Evolutionary conservation across 2,797 vertebrate genomes (phyloP), one percentile per base, ranked within the genome.

Genomic region (Atherinosoma microstoma): DNA sequence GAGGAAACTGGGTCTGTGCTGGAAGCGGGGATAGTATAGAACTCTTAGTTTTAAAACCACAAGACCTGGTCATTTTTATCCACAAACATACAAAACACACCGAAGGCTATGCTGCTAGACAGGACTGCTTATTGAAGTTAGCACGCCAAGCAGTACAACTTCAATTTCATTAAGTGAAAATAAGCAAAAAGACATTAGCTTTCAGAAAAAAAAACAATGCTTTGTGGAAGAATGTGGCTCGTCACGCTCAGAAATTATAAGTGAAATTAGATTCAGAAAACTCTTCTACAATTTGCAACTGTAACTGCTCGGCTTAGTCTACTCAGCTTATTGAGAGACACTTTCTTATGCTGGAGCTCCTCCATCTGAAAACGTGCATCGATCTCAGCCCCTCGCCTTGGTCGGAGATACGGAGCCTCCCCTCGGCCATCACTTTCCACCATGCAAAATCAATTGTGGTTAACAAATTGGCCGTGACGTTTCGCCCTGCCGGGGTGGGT

Each of bases 401-500:
- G 76, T 79, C 77, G 29, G 64, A 79, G 66, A 69, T 71, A 64
- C 73, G 67, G 72, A 24, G 67, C 32, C 72, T 76, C 81, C 67
- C 16, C 35, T 60, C 67, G 24, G 84, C 59, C 70, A 38, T 68
- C 61, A 24, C 53, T 64, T 71, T 24, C 84, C 74, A 76, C 75
- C 91, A 2, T 83, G 74, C 57, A 72, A 60, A 88, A 80, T 93
- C 85, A 86, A 83, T 87, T 89, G 68, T 81, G 74, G 79, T 91
- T 91, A 92, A 92, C 63, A 75, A 94, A 94, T 94, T 93, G 83
- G 87, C 89, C 90, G 60, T 93, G 91, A 92, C 90, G 73, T 89
- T 79, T 82, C 0, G 51, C 57, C 53, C 78, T 49, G 75, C 54
- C 6, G 6, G 66, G 71, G 66, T 35, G 85, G 87, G 83, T 5